Base-by-base conservation (phyloP, 2,888 invertebrate species). In the Perdita meconis region DNA sequence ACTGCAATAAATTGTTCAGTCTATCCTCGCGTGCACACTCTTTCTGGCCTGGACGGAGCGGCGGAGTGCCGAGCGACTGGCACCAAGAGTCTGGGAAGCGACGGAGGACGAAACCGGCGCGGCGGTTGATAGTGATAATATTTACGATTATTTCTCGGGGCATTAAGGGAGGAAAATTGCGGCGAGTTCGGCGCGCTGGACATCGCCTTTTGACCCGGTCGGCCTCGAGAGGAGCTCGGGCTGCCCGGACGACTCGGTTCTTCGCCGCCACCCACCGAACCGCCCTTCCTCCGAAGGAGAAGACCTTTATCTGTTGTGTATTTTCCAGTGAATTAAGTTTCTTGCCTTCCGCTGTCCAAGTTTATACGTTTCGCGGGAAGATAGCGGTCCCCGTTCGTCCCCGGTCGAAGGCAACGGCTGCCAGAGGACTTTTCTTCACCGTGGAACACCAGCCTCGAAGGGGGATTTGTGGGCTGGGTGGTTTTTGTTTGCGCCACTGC, bases 281-380 rank as follows among this genome's bases (percentile, higher is more conserved):
- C 38, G 24, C 56, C 36, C 44, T 57, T 30, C 40, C 51, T 24
- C 38, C 61, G 19, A 38, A 61, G 44, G 22, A 79, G 77, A 80
- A 74, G 86, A 85, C 84, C 88, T 88, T 86, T 86, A 88, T 88
- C 88, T 78, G 86, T 87, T 84, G 86, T 88, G 89, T 88, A 89
- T 89, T 89, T 88, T 88, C 87, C 88, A 88, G 82, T 87, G 88
- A 88, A 88, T 88, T 88, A 88, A 88, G 87, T 88, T 88, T 88
- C 88, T 88, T 88, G 88, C 88, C 88, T 88, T 87, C 87, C 83
- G 86, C 86, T 84, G 77, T 78, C 80, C 84, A 88, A 88, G 84
- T 88, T 88, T 88, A 88, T 88, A 87, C 83, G 88, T 88, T 88
- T 88, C 85, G 88, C 79, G 88, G 86, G 51, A 79, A 88, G 84